These are phyloP conservation scores for Chiloscyllium plagiosum DNA, from an alignment of 2,113 vertebrate species.

Conservation along the genomic window DNA sequence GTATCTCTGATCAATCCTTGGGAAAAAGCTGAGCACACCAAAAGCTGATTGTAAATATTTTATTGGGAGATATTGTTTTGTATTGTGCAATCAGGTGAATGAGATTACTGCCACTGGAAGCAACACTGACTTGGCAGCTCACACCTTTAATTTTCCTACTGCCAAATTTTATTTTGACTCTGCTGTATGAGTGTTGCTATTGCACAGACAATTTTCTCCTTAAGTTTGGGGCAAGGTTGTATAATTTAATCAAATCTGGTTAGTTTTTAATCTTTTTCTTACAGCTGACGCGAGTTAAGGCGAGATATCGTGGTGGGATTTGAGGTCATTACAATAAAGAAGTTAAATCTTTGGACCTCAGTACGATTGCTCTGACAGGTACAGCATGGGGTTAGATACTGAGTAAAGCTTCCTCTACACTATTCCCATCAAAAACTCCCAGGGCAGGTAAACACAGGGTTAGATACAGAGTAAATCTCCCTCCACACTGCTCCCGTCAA, in stretches of 20 bases:
- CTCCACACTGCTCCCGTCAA: too few relatives aligned
- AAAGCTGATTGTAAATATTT: conserved; percentile 34
- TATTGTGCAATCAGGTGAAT: conserved; percentile 27
- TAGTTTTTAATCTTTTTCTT: background rate
- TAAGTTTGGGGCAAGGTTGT: background rate
- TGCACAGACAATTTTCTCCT: background rate
- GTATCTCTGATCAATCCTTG: background rate
- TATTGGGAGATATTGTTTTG: conserved; percentile 25
- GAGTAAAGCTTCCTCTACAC: background rate
- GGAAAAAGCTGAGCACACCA: conserved; percentile 1
- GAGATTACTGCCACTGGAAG: background rate
- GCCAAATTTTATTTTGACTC: background rate
- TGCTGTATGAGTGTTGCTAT: background rate
- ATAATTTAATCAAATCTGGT: background rate
- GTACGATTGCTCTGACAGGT: background rate
- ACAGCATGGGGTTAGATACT: background rate
- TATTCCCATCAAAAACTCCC: too few relatives aligned
- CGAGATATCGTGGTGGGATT: background rate
- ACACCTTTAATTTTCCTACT: conserved; percentile 1
- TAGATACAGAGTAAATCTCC: too few relatives aligned
- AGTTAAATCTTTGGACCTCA: too few relatives aligned
- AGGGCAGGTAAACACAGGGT: too few relatives aligned
- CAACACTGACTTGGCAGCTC: background rate
- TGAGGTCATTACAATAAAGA: background rate
- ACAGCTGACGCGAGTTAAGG: background rate